These are phyloP conservation scores for Lottia scabra DNA, from an alignment of 2,888 invertebrate species.

Conservation along the genomic window DNA sequence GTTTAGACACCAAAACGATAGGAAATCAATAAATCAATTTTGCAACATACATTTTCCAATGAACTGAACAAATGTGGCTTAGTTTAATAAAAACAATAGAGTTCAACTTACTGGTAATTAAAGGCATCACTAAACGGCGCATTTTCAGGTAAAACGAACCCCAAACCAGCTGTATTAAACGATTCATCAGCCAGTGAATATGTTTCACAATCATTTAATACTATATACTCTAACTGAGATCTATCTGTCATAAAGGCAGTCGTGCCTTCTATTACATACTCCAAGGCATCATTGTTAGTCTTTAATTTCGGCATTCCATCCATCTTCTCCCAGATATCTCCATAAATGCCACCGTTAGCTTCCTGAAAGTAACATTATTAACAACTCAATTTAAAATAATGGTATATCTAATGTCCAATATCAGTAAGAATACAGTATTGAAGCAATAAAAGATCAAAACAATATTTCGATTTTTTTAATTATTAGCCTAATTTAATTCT, in stretches of 20 bases:
- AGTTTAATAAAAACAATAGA: not conserved
- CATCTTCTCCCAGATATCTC: slow-evolving; percentile 36
- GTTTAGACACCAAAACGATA: too few species aligned
- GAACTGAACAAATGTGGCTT: not conserved
- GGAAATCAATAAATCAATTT: too few species aligned
- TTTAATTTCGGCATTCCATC: slow-evolving; percentile 31
- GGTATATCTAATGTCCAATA: too few species aligned
- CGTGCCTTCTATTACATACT: slow-evolving; percentile 23
- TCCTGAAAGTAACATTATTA: slow-evolving; percentile 25
- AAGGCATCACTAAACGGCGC: slow-evolving; percentile 34
- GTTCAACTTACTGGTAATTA: slow-evolving; percentile 36
- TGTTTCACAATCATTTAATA: slow-evolving; percentile 28
- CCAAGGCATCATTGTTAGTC: slow-evolving; percentile 31
- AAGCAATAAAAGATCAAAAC: too few species aligned
- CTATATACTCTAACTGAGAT: slow-evolving; percentile 35
- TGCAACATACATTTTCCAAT: too few species aligned
- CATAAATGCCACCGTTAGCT: slow-evolving; percentile 35
- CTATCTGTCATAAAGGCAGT: slow-evolving; percentile 42
- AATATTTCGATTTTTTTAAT: too few species aligned
- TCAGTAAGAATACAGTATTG: too few species aligned
- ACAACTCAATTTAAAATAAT: too few species aligned
- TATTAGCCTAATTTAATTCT: too few species aligned
- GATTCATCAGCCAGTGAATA: slow-evolving; percentile 36
- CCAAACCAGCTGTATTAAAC: slow-evolving; percentile 39
- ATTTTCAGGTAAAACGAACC: slow-evolving; percentile 38